Conservation (phyloP, 2,888 invertebrate species). For the Ganaspis brasiliensis region DNA sequence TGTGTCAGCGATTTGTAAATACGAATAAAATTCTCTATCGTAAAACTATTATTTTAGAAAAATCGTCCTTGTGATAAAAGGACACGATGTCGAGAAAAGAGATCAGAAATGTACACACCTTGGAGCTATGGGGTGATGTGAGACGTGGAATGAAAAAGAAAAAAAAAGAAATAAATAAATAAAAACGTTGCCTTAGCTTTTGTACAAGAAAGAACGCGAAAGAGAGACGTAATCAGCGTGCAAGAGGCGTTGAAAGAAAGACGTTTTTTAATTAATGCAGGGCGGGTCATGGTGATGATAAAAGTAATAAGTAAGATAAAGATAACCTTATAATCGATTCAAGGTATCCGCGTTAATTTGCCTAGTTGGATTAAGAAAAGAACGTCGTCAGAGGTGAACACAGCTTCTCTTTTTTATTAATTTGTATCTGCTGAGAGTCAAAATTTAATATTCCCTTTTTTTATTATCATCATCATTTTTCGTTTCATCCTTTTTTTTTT, state of each 20-base stretch:
- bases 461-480: no score
- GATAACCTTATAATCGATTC: slow-evolving; percentile 40
- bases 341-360: slow-evolving; percentile 34
- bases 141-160: slow-evolving; percentile 26
- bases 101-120: slow-evolving; percentile 22
- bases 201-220: slow-evolving; percentile 68
- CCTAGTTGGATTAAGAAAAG: slow-evolving; percentile 17
- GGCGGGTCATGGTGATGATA: slow-evolving; percentile 36
- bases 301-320: slow-evolving; percentile 38
- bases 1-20: slow-evolving; percentile 37
- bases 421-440: slow-evolving; percentile 1
- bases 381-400: slow-evolving; percentile 1
- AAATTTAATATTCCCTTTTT: not conserved
- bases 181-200: slow-evolving; percentile 76
- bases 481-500: not conserved
- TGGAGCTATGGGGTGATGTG: slow-evolving; percentile 16
- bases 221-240: slow-evolving; percentile 45
- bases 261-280: slow-evolving; percentile 42
- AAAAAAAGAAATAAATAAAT: slow-evolving; percentile 48
- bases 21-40: slow-evolving; percentile 28
- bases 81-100: slow-evolving; percentile 23
- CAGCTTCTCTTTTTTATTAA: slow-evolving; percentile 2
- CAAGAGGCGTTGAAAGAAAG: slow-evolving; percentile 33
- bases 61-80: slow-evolving; percentile 35
- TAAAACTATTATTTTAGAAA: slow-evolving; percentile 30